Evolutionary conservation across 37 sponge, comb jelly and placozoan genomes (phyloP).

Genomic region (Aphrocallistes beatrix): DNA sequence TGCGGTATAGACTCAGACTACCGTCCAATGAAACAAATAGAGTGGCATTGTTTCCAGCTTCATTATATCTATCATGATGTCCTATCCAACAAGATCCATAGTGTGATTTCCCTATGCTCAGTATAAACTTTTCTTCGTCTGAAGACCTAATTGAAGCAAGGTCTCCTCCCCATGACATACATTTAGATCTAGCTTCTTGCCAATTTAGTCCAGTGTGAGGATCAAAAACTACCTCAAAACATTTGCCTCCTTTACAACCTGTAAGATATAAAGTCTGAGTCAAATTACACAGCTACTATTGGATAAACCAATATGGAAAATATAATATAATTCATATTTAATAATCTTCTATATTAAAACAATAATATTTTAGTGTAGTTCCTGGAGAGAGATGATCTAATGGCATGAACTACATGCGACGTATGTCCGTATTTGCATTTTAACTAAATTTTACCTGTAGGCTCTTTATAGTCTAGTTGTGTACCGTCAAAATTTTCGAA

Average conservation of each 20-base stretch:
- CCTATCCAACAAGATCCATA: slow-evolving; percentile 12
- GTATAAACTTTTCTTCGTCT: not conserved
- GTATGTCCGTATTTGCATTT: no score
- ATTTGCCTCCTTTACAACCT: slow-evolving; percentile 1
- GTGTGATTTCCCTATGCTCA: not conserved
- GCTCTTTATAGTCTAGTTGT: no score
- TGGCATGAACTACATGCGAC: no score
- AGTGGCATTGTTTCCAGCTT: not conserved
- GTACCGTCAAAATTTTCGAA: no score
- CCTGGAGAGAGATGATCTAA: no score
- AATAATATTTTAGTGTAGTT: no score
- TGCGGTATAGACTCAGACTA: not conserved
- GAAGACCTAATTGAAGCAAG: not conserved
- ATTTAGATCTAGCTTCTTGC: not conserved
- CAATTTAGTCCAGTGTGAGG: not conserved
- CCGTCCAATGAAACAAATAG: not conserved
- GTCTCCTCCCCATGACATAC: slow-evolving; percentile 17
- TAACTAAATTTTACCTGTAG: no score
- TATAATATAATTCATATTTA: no score
- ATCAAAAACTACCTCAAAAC: not conserved
- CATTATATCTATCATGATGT: slow-evolving; percentile 17
- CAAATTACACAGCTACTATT: no score
- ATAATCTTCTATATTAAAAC: no score
- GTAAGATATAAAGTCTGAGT: no score
- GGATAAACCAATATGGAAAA: no score